Evolutionary conservation across 2,888 invertebrate genomes (phyloP).

Genomic region (Metopia argyrocephala): DNA sequence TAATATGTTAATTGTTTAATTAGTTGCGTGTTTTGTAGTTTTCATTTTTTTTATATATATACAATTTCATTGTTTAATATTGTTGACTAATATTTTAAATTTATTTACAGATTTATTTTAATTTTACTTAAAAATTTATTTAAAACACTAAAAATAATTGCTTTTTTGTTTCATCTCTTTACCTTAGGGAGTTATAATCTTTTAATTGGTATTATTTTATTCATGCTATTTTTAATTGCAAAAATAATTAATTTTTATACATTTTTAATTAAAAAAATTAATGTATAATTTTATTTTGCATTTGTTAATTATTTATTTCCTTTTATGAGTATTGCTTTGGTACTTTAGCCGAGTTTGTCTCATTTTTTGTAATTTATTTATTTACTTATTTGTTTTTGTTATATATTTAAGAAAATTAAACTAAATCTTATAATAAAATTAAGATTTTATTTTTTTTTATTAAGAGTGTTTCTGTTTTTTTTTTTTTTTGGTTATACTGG

Average conservation of each 20-base stretch:
- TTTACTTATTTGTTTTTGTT: not conserved
- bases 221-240: not conserved
- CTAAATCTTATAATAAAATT: conserved; percentile 55
- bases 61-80: conserved; percentile 36
- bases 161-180: conserved; percentile 36
- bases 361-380: conserved; percentile 6
- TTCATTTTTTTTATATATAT: conserved; percentile 30
- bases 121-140: not conserved
- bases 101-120: conserved; percentile 36
- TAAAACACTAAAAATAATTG: conserved; percentile 30
- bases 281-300: conserved; percentile 21
- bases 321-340: conserved; percentile 78
- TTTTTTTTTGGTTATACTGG: conserved; percentile 55
- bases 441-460: conserved; percentile 7
- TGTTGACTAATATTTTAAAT: not conserved
- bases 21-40: conserved; percentile 31
- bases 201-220: conserved; percentile 18
- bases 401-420: conserved; percentile 58
- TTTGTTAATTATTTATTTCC: conserved; percentile 31
- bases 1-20: conserved; percentile 6
- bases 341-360: conserved; percentile 77
- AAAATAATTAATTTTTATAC: conserved; percentile 15
- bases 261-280: conserved; percentile 23
- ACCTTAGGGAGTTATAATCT: conserved; percentile 43
- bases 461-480: not conserved